Evolutionary conservation across 2,113 vertebrate genomes (phyloP).

Genomic region (Willisornis vidua): DNA sequence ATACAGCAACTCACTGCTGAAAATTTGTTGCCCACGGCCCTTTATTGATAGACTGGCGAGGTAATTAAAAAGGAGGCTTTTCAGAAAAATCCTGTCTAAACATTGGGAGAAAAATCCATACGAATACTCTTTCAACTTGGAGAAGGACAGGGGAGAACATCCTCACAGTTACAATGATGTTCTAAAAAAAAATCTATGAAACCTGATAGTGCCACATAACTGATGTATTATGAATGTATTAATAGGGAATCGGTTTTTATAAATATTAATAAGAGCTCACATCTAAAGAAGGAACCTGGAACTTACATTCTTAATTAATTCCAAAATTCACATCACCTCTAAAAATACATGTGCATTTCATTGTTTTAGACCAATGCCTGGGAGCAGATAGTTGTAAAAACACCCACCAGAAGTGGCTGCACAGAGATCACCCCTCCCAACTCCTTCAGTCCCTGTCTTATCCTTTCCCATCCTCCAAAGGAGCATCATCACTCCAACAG

Average conservation of each 20-base stretch:
- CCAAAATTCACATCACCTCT: slow-evolving; percentile 25
- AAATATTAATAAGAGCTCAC: slow-evolving; percentile 64
- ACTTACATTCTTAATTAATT: slow-evolving; percentile 54
- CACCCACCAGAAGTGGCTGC: neutral
- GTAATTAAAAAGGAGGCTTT: slow-evolving; percentile 46
- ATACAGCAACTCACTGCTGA: neutral
- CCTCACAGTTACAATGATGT: neutral
- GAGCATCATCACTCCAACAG: neutral
- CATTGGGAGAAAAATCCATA: slow-evolving; percentile 18
- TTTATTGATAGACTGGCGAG: slow-evolving; percentile 35
- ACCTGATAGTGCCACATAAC: neutral
- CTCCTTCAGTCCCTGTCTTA: neutral
- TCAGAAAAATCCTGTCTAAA: slow-evolving; percentile 34
- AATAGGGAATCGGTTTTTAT: slow-evolving; percentile 52
- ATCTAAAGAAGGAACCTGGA: neutral
- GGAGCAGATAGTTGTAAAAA: neutral
- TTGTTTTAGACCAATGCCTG: neutral
- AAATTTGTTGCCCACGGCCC: neutral
- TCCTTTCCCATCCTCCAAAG: neutral
- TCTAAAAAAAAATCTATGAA: slow-evolving; percentile 31
- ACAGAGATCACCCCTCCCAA: neutral
- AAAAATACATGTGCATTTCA: neutral
- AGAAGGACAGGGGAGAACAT: slow-evolving; percentile 21
- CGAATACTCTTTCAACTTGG: neutral
- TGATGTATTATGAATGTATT: slow-evolving; percentile 51